phyloP scores from a whole-genome alignment of 2,888 invertebrate genomes.

The Diploptera punctata region DNA sequence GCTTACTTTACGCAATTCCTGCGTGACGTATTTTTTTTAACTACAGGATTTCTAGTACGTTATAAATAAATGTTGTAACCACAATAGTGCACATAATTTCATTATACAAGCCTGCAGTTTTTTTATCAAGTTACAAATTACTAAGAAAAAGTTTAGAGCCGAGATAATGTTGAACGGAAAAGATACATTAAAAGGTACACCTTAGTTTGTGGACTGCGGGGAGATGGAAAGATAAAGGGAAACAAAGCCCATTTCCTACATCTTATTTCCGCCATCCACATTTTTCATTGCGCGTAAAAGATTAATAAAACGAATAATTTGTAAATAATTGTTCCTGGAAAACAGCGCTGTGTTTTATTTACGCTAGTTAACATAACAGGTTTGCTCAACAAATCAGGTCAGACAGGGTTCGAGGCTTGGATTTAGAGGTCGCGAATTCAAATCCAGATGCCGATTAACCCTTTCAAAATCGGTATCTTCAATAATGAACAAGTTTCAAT shows the following conservation, averaged over 20 bases:
- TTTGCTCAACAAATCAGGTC: too few relatives aligned
- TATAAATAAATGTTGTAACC: too few relatives aligned
- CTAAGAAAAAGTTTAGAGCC: constrained; percentile 51
- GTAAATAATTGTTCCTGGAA: neutral
- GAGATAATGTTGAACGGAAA: constrained; percentile 30
- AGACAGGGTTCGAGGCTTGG: too few relatives aligned
- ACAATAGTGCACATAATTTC: too few relatives aligned
- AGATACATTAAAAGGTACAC: neutral
- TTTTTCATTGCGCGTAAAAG: neutral
- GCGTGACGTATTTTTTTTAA: too few relatives aligned
- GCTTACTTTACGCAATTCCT: too few relatives aligned
- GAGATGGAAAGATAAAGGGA: neutral
- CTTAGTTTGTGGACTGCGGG: neutral
- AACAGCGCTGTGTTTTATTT: neutral
- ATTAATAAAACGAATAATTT: constrained; percentile 14
- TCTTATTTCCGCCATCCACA: neutral
- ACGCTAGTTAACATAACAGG: too few relatives aligned
- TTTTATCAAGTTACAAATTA: constrained; percentile 53
- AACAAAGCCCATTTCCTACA: constrained; percentile 1
- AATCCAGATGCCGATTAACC: too few relatives aligned
- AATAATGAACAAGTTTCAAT: neutral
- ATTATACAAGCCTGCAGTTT: constrained; percentile 49
- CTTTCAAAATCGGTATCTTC: too few relatives aligned
- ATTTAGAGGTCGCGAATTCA: too few relatives aligned
- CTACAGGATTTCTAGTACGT: too few relatives aligned